Evolutionary conservation across 2,888 invertebrate species (phyloP), one percentile per base, ranked within the genome.

Genomic region (Nomada hirtipes): DNA sequence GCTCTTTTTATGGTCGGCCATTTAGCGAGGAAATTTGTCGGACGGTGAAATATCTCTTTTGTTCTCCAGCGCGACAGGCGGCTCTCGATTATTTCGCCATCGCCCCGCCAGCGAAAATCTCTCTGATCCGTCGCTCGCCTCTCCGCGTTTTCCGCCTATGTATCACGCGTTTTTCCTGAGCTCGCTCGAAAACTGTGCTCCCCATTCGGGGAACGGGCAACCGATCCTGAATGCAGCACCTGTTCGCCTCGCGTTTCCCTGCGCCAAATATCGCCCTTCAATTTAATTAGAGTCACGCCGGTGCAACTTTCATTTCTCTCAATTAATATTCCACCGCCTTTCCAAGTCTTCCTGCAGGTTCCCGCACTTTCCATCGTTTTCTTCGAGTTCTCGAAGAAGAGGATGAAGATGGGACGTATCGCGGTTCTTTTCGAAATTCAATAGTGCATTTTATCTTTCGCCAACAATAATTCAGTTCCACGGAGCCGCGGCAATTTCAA

Each of bases 31-130:
- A 79, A 87, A 87, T 87, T 87, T 88, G 87, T 87, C 88, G 88
- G 84, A 84, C 79, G 85, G 84, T 88, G 86, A 87, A 87, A 87
- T 87, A 88, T 88, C 87, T 88, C 87, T 87, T 88, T 87, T 86
- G 86, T 88, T 36, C 73, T 69, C 60, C 81, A 73, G 72, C 71
- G 84, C 80, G 87, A 88, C 86, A 84, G 87, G 64, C 88, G 76
- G 81, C 77, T 83, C 79, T 87, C 88, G 88, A 88, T 88, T 88
- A 88, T 88, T 86, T 88, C 74, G 65, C 86, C 83, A 84, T 77
- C 77, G 82, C 57, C 50, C 68, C 52, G 65, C 26, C 79, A 79
- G 72, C 80, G 81, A 73, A 81, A 81, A 81, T 81, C 81, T 70
- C 80, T 70, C 81, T 59, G 81, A 80, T 74, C 67, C 82, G 26